Conservation (phyloP, 2,113 vertebrate genomes). For the Myotis davidii region DNA sequence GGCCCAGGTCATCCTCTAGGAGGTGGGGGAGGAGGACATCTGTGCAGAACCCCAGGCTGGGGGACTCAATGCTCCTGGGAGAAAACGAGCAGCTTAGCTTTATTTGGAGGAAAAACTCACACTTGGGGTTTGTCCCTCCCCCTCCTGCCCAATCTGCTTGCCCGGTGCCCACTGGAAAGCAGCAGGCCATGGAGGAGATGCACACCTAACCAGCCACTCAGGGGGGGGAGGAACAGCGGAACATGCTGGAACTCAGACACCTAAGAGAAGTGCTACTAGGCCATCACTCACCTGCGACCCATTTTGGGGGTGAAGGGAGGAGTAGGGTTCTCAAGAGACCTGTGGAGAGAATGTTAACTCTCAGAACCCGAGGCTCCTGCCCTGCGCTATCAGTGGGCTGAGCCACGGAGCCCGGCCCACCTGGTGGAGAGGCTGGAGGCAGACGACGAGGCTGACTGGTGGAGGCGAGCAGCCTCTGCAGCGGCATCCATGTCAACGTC, state of each 20-base stretch:
- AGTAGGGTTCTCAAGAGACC: constrained; percentile 95
- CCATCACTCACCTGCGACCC: constrained; percentile 89
- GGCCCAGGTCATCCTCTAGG: constrained; percentile 90
- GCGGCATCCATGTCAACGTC: constrained; percentile 97
- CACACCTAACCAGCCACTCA: no score
- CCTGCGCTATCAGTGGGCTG: fast-evolving
- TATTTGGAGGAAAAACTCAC: not conserved
- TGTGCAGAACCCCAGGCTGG: constrained; percentile 84
- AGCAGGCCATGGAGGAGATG: not conserved
- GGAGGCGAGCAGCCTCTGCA: constrained; percentile 88
- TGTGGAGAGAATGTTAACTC: constrained; percentile 74
- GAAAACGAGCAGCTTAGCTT: not conserved
- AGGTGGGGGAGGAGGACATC: constrained; percentile 87
- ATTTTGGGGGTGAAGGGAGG: constrained; percentile 95
- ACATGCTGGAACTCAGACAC: not conserved
- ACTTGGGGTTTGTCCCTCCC: fast-evolving
- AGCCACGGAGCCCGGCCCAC: constrained; percentile 73
- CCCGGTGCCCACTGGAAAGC: not conserved
- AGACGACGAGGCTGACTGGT: constrained; percentile 92
- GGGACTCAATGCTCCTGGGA: constrained; percentile 91
- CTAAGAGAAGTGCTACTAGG: not conserved
- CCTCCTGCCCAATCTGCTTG: not conserved
- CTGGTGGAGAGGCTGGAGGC: constrained; percentile 93
- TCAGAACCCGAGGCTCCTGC: fast-evolving
- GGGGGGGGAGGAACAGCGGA: not conserved